phyloP scores from a whole-genome alignment of 2,888 invertebrate genomes.

The Anarsia innoxiella region DNA sequence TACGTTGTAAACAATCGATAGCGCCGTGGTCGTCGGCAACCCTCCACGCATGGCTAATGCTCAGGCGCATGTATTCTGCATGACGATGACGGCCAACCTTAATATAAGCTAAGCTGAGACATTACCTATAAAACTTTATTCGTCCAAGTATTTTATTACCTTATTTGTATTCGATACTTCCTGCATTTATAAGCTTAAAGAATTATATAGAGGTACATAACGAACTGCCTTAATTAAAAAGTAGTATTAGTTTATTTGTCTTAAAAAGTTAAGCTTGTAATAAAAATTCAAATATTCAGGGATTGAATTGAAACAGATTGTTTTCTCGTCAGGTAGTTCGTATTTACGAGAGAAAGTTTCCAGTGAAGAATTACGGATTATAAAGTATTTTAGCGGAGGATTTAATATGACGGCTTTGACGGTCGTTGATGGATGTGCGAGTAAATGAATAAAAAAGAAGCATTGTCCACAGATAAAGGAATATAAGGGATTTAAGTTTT shows the following conservation, averaged over 20 bases:
- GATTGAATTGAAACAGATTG: conserved; percentile 13
- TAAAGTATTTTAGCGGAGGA: conserved; percentile 7
- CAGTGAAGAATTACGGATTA: conserved; percentile 3
- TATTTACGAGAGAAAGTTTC: conserved; percentile 30
- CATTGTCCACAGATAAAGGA: conserved; percentile 12
- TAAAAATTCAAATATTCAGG: not conserved
- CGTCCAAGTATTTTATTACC: conserved; percentile 45
- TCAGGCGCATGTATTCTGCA: conserved; percentile 47
- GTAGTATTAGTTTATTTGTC: not conserved
- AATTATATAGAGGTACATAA: no score
- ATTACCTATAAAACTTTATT: conserved; percentile 53
- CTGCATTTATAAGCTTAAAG: no score
- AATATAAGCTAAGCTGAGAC: conserved; percentile 42
- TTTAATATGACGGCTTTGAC: conserved; percentile 6
- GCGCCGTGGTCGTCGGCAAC: conserved; percentile 44
- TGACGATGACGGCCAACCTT: conserved; percentile 53
- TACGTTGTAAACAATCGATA: conserved; percentile 63
- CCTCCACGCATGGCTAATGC: conserved; percentile 63
- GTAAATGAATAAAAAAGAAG: conserved; percentile 7
- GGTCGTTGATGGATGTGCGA: conserved; percentile 4
- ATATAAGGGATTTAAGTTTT: conserved; percentile 7
- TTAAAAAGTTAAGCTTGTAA: not conserved
- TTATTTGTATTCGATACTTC: conserved; percentile 58
- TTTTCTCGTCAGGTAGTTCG: conserved; percentile 27
- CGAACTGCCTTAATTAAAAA: no score